These are phyloP conservation scores for Plebejus melissa DNA, from an alignment of 2,888 invertebrate species.

Conservation along the genomic window DNA sequence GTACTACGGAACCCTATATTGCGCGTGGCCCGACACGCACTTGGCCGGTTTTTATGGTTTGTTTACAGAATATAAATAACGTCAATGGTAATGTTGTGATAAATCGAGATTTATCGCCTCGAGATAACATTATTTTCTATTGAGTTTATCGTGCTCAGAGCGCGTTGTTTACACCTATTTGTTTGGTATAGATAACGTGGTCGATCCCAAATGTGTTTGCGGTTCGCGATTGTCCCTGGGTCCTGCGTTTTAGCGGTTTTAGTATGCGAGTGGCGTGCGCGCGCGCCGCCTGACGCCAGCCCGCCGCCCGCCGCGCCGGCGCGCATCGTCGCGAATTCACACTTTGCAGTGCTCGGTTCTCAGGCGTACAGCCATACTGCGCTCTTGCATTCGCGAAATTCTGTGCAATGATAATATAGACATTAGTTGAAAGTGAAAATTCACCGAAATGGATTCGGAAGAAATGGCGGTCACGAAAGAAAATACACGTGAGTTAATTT, in stretches of 20 bases:
- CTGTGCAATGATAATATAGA: slow-evolving; percentile 60
- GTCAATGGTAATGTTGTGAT: slow-evolving; percentile 15
- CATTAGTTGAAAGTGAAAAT: slow-evolving; percentile 36
- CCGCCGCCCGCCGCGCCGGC: slow-evolving; percentile 44
- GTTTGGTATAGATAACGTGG: slow-evolving; percentile 63
- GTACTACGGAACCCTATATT: not conserved
- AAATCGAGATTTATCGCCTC: slow-evolving; percentile 2
- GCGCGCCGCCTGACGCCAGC: slow-evolving; percentile 67
- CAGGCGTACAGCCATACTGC: slow-evolving; percentile 39
- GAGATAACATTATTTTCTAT: slow-evolving; percentile 17
- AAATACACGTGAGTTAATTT: slow-evolving; percentile 45
- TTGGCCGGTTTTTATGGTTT: not conserved
- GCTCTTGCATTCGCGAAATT: slow-evolving; percentile 58
- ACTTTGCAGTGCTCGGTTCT: slow-evolving; percentile 53
- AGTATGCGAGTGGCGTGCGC: slow-evolving; percentile 75
- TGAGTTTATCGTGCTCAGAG: slow-evolving; percentile 54
- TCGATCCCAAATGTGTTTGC: slow-evolving; percentile 58
- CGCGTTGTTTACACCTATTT: slow-evolving; percentile 54
- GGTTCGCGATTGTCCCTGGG: slow-evolving; percentile 62
- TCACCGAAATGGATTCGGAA: slow-evolving; percentile 43
- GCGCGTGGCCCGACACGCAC: no score
- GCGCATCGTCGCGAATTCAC: slow-evolving; percentile 51
- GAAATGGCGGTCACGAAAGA: slow-evolving; percentile 42
- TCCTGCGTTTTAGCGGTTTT: slow-evolving; percentile 49
- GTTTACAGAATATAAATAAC: slow-evolving; percentile 2